Evolutionary conservation across 2,888 invertebrate genomes (phyloP), one percentile per base, ranked within the genome.

Genomic region (Trichogramma dendrolimi): DNA sequence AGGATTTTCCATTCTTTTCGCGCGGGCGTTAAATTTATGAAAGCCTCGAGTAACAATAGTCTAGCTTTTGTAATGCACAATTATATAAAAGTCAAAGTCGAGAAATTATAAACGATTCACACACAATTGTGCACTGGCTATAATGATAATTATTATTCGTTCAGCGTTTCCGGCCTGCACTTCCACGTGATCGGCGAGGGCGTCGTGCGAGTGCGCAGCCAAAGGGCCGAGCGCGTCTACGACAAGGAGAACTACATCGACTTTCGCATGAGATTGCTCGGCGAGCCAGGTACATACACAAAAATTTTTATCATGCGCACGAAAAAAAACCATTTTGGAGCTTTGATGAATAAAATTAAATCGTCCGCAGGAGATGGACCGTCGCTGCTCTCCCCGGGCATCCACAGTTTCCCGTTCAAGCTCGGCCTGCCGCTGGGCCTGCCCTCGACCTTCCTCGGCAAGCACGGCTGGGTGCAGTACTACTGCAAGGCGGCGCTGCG

Each of bases 171-270:
- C 88, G 95, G 95, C 67, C 82, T 95, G 59, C 94, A 94, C 81
- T 94, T 95, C 79, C 94, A 94, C 83, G 94, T 95, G 47, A 90
- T 95, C 65, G 95, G 95, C 8, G 95, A 95, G 82, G 94, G 94
- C 64, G 93, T 95, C 58, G 94, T 95, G n/a, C 84, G 92, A 63
- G 87, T 94, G 42, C 86, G 90, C 48, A 90, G 90, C 47, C 88
- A 90, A 60, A 84, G 92, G 49, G 90, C 92, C 73, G 93, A 94
- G 76, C 84, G 92, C 72, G 87, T 92, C 44, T 92, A 90, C 78
- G 95, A 95, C 79, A 90, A 91, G 78, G 95, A 95, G 80, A 94
- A 94, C 79, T 95, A 95, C 77, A 95, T 95, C 72, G 95, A 96
- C 81, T 96, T 95, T 79, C 85, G 95, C 68, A 95, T 95, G 94